Conservation (phyloP, 1,140 invertebrate species). For the Temnothorax curvispinosus region DNA sequence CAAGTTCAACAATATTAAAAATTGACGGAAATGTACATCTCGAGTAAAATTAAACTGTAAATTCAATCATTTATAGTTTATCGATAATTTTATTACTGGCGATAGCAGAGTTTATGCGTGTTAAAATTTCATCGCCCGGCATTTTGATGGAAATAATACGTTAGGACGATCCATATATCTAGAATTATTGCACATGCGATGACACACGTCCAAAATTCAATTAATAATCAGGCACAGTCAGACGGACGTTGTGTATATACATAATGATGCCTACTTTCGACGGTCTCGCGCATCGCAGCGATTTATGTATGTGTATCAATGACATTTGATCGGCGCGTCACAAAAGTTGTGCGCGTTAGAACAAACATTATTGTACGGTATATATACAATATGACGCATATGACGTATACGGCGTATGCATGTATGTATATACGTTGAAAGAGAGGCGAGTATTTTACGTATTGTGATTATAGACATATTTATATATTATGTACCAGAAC, state of each 20-base stretch:
- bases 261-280: background rate
- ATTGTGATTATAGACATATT: slow-evolving; percentile 55
- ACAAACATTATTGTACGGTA: slow-evolving; percentile 28
- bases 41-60: background rate
- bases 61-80: slow-evolving; percentile 2
- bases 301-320: slow-evolving; percentile 19
- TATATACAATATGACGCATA: slow-evolving; percentile 32
- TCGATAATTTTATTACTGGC: background rate
- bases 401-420: slow-evolving; percentile 38
- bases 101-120: background rate
- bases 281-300: background rate
- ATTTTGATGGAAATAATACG: slow-evolving; percentile 2
- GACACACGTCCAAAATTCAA: background rate
- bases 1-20: background rate
- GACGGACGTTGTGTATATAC: background rate
- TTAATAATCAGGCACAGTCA: slow-evolving; percentile 39
- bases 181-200: background rate
- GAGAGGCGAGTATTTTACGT: slow-evolving; percentile 43
- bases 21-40: background rate
- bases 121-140: background rate
- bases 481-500: slow-evolving; percentile 67
- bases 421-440: slow-evolving; percentile 33
- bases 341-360: slow-evolving; percentile 29
- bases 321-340: slow-evolving; percentile 19
- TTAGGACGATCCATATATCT: background rate